Evolutionary conservation across 2,888 invertebrate genomes (phyloP), one percentile per base, ranked within the genome.

Genomic region (Hoplodrina ambigua): DNA sequence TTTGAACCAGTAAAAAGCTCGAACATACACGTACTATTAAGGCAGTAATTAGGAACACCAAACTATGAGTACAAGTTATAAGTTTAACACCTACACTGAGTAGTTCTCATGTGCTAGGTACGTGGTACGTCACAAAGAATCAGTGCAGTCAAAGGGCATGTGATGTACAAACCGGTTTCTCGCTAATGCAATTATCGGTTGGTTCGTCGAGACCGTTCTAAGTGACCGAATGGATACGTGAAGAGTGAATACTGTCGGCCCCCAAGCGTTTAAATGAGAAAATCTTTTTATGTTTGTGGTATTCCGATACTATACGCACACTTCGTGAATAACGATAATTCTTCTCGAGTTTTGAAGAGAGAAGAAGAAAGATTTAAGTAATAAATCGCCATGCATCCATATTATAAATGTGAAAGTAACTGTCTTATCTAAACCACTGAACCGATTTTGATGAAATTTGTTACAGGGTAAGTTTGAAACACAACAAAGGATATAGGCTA

Each of bases 161-260:
- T 85, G 87, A 87, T 86, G 86, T 83, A 86, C 85, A 87, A 91
- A 92, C 92, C 85, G 91, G 92, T 92, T 91, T 83, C 80, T 73
- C 67, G 89, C 92, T 92, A 93, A 92, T 90, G 91, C 88, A 92
- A 92, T 93, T 93, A 93, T 91, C 90, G 88, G 80, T 72, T 81
- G 84, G 80, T 83, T 81, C 86, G 86, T 80, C 87, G 86, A 75
- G 86, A 83, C 86, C 72, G 82, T 86, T 85, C 88, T 90, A 88
- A 90, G 88, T 89, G 88, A 87, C 85, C 79, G 82, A 82, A 78
- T 76, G 79, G 75, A 60, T 79, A 78, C 79, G 80, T 72, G 79
- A 68, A 72, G 68, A 79, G 61, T 65, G 73, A 64, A 63, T 44
- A 64, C 71, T 69, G 67, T 66, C 65, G 70, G 73, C 69, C 65